A percentile compares a stretch with the other conserved stretches of the same genome.
Evolutionary conservation across 2,797 vertebrate genomes (phyloP).

Genomic region (Gymnoscopelus microlampas): DNA sequence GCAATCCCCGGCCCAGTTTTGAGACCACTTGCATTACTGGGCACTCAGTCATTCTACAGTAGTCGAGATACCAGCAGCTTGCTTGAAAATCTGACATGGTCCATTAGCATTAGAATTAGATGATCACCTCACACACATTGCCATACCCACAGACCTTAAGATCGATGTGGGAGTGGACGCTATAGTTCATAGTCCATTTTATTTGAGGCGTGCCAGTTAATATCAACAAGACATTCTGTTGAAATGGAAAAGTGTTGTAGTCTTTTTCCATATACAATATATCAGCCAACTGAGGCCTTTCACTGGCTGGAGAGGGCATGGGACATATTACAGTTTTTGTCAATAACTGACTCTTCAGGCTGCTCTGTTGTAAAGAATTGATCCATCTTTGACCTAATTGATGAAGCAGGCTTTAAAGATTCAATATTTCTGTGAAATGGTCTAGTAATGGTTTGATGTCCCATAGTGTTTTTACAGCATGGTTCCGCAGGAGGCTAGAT

Average conservation of each 20-base stretch:
- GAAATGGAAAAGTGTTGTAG: conserved; percentile 20
- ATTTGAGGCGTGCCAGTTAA: conserved; percentile 16
- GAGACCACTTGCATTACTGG: conserved; percentile 63
- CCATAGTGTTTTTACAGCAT: too few relatives aligned
- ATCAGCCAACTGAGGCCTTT: not conserved
- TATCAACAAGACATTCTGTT: conserved; percentile 22
- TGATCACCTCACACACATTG: conserved; percentile 39
- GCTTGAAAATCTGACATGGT: conserved; percentile 47
- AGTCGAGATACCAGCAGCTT: conserved; percentile 49
- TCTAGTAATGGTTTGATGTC: too few relatives aligned
- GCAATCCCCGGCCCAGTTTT: conserved; percentile 46
- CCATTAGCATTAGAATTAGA: conserved; percentile 43
- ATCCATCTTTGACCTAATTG: conserved; percentile 1
- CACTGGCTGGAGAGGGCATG: conserved; percentile 26
- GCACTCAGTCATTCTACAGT: conserved; percentile 42
- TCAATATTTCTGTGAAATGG: too few relatives aligned
- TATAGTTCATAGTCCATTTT: conserved; percentile 53
- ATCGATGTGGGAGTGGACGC: conserved; percentile 31
- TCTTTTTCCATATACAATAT: conserved; percentile 5
- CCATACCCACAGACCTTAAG: conserved; percentile 35
- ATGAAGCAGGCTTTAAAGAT: conserved; percentile 19
- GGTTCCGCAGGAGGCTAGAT: too few relatives aligned
- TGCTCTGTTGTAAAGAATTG: conserved; percentile 3
- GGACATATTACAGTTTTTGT: conserved; percentile 2
- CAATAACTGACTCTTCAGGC: conserved; percentile 5